Conservation (phyloP, 2,797 vertebrate species). For the Poecilia gillii region DNA sequence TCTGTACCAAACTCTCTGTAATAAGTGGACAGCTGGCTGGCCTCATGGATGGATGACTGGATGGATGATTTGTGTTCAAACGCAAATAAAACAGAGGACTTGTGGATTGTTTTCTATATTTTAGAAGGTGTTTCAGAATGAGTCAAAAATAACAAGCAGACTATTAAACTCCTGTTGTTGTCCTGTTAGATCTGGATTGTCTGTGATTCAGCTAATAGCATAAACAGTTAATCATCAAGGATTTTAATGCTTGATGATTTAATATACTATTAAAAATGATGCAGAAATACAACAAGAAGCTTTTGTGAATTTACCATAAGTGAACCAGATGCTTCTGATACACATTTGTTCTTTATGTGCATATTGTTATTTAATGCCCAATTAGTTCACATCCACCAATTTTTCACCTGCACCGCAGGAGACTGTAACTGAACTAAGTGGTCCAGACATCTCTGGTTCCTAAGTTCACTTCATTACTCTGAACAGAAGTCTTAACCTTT, state of each 20-base stretch:
- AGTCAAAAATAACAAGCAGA: background rate
- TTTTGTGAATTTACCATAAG: background rate
- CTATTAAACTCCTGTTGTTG: background rate
- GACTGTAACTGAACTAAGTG: conserved; percentile 20
- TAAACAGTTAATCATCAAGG: background rate
- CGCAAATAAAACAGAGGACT: background rate
- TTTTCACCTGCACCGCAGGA: conserved; percentile 15
- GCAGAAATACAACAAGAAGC: no score
- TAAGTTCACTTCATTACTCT: conserved; percentile 65
- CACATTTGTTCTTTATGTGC: background rate
- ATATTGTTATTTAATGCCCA: conserved; percentile 9
- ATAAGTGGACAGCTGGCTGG: background rate
- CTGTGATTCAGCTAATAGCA: background rate
- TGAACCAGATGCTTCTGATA: background rate
- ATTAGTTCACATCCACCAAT: conserved; percentile 27
- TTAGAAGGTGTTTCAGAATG: background rate
- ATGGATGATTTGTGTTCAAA: background rate
- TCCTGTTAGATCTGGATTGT: background rate
- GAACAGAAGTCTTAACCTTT: conserved; percentile 77
- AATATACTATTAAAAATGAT: background rate
- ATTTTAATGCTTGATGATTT: background rate
- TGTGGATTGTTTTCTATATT: background rate
- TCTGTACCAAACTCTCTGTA: background rate
- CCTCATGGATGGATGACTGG: background rate
- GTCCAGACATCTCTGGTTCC: conserved; percentile 31